Conservation (phyloP, 2,888 invertebrate species). For the Eupithecia insigniata region DNA sequence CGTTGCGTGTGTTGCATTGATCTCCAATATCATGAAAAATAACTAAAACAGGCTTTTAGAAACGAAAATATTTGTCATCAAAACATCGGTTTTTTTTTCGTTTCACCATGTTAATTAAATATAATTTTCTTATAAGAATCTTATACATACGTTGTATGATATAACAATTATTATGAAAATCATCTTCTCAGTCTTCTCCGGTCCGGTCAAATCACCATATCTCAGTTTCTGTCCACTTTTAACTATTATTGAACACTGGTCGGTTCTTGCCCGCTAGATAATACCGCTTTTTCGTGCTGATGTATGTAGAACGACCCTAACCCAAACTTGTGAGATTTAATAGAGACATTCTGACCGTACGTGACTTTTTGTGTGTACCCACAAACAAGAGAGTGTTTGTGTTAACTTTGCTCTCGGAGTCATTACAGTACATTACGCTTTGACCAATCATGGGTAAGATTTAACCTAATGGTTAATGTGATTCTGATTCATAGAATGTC, state of each 20-base stretch:
- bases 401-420: slow-evolving; percentile 19
- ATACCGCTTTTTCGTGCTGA: not conserved
- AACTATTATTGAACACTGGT: too few species aligned
- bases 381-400: slow-evolving; percentile 51
- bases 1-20: not conserved
- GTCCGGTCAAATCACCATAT: too few species aligned
- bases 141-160: not conserved
- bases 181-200: too few species aligned
- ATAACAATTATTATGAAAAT: too few species aligned
- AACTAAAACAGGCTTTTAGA: too few species aligned
- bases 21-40: not conserved
- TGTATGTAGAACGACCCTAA: slow-evolving; percentile 4
- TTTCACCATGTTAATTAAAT: not conserved
- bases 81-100: too few species aligned
- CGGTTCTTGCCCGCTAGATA: not conserved
- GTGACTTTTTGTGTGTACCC: slow-evolving; percentile 64
- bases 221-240: too few species aligned
- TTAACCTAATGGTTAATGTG: not conserved
- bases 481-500: not conserved
- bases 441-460: slow-evolving; percentile 14
- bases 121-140: not conserved
- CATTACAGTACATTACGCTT: slow-evolving; percentile 10
- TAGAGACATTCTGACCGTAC: slow-evolving; percentile 64
- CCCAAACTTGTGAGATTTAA: slow-evolving; percentile 64
- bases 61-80: too few species aligned